A percentile compares a stretch with the other conserved stretches of the same genome.
phyloP scores from a whole-genome alignment of 2,797 vertebrate species.

The Artibeus jamaicensis region DNA sequence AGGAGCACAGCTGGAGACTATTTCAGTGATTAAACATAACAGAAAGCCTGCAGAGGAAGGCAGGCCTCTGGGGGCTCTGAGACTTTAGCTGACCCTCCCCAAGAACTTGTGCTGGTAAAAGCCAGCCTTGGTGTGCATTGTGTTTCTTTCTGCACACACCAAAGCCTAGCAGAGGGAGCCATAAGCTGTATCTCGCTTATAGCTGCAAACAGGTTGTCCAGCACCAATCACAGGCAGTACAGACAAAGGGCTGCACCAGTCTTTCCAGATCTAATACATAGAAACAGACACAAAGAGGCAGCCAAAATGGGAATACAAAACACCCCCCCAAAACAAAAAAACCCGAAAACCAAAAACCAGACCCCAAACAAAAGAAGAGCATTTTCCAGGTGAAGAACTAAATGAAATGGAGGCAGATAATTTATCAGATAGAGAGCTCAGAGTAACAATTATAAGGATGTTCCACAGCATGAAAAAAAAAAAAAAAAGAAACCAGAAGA shows the following conservation, averaged over 20 bases:
- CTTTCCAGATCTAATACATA: not conserved
- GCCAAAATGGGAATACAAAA: too few relatives aligned
- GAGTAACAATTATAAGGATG: not conserved
- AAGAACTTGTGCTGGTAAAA: not conserved
- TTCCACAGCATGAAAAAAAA: not conserved
- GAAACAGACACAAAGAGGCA: not conserved
- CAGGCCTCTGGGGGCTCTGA: not conserved
- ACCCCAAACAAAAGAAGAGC: not conserved
- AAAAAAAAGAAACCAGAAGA: not conserved
- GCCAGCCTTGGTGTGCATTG: not conserved
- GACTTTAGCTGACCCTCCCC: not conserved
- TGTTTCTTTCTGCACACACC: not conserved
- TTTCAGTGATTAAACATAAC: not conserved
- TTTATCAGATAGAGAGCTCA: not conserved
- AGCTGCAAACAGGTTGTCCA: not conserved
- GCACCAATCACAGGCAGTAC: not conserved
- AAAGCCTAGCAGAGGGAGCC: not conserved
- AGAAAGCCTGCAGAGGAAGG: not conserved
- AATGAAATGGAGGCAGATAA: not conserved
- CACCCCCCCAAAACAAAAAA: too few relatives aligned
- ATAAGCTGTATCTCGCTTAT: not conserved
- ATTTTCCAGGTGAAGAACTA: not conserved
- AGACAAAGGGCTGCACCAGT: not conserved
- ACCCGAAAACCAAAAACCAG: too few relatives aligned
- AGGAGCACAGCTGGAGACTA: not conserved